A percentile compares a stretch with the other conserved stretches of the same genome.
Conservation (phyloP, 2,113 vertebrate genomes). For the Climacteris rufus region DNA sequence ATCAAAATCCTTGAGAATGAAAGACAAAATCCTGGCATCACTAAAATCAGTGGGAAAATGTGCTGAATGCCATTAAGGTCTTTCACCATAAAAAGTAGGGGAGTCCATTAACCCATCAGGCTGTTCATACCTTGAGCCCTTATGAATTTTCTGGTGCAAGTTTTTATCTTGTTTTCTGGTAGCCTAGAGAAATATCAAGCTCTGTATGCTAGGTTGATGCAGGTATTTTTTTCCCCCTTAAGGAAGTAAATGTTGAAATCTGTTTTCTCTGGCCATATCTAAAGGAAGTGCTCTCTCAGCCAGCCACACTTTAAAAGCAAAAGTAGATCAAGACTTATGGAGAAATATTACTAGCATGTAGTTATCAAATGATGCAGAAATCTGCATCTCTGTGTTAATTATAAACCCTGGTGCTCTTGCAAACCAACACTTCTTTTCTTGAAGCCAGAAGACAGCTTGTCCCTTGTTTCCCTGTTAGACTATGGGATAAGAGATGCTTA, state of each 20-base stretch:
- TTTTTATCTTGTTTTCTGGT: not conserved
- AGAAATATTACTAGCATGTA: not conserved
- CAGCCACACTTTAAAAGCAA: not conserved
- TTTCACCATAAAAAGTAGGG: not conserved
- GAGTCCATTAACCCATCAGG: not conserved
- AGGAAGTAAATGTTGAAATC: not conserved
- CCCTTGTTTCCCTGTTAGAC: not conserved
- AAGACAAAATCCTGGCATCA: not conserved
- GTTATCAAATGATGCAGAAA: not conserved
- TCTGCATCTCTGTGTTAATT: not conserved
- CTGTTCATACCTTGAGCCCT: not conserved
- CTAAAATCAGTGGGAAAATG: not conserved
- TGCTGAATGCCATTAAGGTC: not conserved
- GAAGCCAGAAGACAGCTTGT: not conserved
- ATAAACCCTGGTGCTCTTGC: not conserved
- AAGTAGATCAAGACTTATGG: not conserved
- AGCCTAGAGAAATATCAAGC: not conserved
- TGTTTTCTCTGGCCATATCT: not conserved
- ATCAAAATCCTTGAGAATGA: not conserved
- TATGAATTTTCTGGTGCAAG: not conserved
- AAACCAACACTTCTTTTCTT: not conserved
- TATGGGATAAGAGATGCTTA: not conserved
- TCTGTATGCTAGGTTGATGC: accelerated
- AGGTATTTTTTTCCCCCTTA: not conserved
- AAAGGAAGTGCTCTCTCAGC: not conserved